phyloP scores from a whole-genome alignment of 2,888 invertebrate genomes.

The Clusia tigrina region DNA sequence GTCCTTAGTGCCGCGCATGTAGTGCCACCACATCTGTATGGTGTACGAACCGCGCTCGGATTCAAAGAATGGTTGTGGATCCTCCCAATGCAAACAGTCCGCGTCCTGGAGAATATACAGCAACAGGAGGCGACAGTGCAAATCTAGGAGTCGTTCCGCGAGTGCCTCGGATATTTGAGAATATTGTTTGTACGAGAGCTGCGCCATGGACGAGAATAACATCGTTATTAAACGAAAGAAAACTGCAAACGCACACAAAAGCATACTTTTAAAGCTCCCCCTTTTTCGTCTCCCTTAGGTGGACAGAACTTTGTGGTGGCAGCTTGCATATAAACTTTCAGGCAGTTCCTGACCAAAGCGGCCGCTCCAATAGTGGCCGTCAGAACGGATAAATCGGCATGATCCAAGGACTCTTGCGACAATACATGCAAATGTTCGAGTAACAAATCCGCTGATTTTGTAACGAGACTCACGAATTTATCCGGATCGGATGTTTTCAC shows the following conservation, averaged over 20 bases:
- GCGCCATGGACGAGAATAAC: too few relatives aligned
- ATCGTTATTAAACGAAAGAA: not conserved
- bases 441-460: slow-evolving; percentile 77
- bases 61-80: slow-evolving; percentile 72
- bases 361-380: slow-evolving; percentile 84
- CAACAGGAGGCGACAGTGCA: slow-evolving; percentile 80
- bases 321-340: slow-evolving; percentile 78
- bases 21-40: slow-evolving; percentile 89
- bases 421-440: slow-evolving; percentile 79
- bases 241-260: not conserved
- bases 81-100: slow-evolving; percentile 80
- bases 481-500: slow-evolving; percentile 80
- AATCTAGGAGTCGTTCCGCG: slow-evolving; percentile 80
- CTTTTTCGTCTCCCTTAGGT: slow-evolving; percentile 63
- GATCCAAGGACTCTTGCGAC: slow-evolving; percentile 85
- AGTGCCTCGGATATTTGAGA: slow-evolving; percentile 85
- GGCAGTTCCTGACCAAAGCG: slow-evolving; percentile 78
- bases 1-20: slow-evolving; percentile 79
- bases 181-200: slow-evolving; percentile 76
- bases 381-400: slow-evolving; percentile 81
- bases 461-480: slow-evolving; percentile 75
- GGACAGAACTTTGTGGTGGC: slow-evolving; percentile 60
- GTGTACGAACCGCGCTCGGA: slow-evolving; percentile 81
- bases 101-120: slow-evolving; percentile 84
- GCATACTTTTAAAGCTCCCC: slow-evolving; percentile 59